Percentiles rank a stretch among this genome's conserved stretches.
These are phyloP conservation scores for Phragmatobia fuliginosa DNA, from an alignment of 2,888 invertebrate species.

Conservation along the genomic window DNA sequence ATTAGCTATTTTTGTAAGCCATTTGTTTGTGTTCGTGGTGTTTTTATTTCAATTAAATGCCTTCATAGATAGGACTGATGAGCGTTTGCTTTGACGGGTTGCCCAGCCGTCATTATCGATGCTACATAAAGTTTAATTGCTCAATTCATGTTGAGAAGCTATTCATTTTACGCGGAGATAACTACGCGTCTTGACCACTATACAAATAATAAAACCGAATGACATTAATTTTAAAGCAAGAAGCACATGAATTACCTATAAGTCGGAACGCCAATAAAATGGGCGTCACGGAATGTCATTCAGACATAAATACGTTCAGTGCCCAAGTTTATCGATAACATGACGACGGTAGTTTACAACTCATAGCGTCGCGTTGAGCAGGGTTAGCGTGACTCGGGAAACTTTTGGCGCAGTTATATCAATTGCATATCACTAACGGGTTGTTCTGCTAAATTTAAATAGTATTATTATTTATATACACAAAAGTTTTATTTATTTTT, in stretches of 20 bases:
- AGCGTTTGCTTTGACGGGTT: neutral
- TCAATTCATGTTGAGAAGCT: slow-evolving; percentile 60
- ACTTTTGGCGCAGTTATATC: neutral
- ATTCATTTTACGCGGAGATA: slow-evolving; percentile 60
- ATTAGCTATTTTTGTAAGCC: slow-evolving; percentile 70
- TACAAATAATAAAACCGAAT: slow-evolving; percentile 42
- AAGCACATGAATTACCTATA: slow-evolving; percentile 26
- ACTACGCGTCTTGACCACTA: slow-evolving; percentile 42
- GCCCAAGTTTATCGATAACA: neutral
- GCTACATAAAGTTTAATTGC: slow-evolving; percentile 56
- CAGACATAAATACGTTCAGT: slow-evolving; percentile 14
- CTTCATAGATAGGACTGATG: slow-evolving; percentile 20
- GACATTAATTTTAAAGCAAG: slow-evolving; percentile 32
- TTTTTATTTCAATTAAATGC: slow-evolving; percentile 54
- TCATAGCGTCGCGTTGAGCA: neutral
- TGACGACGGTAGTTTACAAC: neutral
- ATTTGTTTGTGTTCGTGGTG: slow-evolving; percentile 64
- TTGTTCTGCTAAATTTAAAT: slow-evolving; percentile 8
- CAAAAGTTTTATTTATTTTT: slow-evolving; percentile 2
- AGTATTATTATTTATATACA: neutral
- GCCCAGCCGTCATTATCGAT: slow-evolving; percentile 36
- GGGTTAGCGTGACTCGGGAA: neutral
- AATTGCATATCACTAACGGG: neutral
- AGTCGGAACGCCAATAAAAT: slow-evolving; percentile 26
- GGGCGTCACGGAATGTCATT: slow-evolving; percentile 16